Evolutionary conservation across 2,797 vertebrate species (phyloP), one percentile per base, ranked within the genome.

Genomic region (Melanogrammus aeglefinus): DNA sequence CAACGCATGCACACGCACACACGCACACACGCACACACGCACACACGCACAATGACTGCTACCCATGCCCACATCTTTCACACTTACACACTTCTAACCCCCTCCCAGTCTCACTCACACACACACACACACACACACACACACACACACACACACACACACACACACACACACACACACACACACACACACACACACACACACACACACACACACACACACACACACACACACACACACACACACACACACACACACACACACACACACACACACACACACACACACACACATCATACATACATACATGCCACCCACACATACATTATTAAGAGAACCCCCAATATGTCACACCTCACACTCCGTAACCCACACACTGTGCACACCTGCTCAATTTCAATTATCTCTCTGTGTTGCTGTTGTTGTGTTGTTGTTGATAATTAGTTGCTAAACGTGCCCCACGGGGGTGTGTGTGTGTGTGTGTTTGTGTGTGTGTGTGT

Each of bases 371-470:
- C 21, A 66, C 63, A 66, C 63, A 66, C 63, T 29, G 4, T 47
- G 24, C 44, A 36, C 76, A 79, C 57, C 80, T 79, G 78, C 70
- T 79, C 39, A 74, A 36, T 76, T 83, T 87, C 80, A 80, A 91
- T 88, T 77, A 88, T 77, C 85, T 84, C 84, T 35, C 24, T n/a
- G 77, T 83, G 80, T 77, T 83, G 78, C 77, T 80, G 83, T 39
- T 9, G 38, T 16, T 47, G 44, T 47, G 44, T 47, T 47, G 44
- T 47, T 47, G 44, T 47, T 79, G 82, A 83, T 88, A 84, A 90
- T 88, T 78, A 84, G 74, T 83, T 13, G 82, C 84, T 88, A 85
- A 91, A 86, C 84, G 88, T 87, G 33, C 38, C 77, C 75, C 75
- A 74, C 88, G 80, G 81, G 83, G 44, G 41, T 13, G 41, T 44